Evolutionary conservation across 2,888 invertebrate species (phyloP).

Genomic region (Copidosoma aretas): DNA sequence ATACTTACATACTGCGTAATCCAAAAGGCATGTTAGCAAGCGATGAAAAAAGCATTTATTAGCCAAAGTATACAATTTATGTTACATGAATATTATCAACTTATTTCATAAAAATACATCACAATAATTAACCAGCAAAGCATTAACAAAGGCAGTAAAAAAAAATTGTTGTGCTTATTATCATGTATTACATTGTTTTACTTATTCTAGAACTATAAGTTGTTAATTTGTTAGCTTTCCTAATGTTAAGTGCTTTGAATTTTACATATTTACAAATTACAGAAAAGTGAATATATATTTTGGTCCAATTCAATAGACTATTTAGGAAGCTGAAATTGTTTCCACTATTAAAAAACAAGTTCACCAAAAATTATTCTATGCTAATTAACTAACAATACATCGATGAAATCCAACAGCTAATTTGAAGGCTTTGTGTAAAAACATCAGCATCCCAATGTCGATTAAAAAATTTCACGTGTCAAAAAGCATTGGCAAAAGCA

Average conservation of each 20-base stretch:
- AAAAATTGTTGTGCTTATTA: slow-evolving; percentile 23
- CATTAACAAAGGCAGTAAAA: slow-evolving; percentile 17
- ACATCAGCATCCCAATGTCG: not conserved
- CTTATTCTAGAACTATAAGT: slow-evolving; percentile 25
- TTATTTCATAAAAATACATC: slow-evolving; percentile 29
- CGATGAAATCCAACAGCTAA: too few species aligned
- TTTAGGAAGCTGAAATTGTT: too few species aligned
- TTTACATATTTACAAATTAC: too few species aligned
- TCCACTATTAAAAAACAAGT: too few species aligned
- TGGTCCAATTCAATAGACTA: too few species aligned
- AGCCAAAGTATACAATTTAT: slow-evolving; percentile 18
- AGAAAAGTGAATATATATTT: too few species aligned
- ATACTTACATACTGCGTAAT: slow-evolving; percentile 59
- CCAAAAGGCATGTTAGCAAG: slow-evolving; percentile 46
- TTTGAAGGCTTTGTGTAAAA: not conserved
- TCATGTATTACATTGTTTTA: slow-evolving; percentile 1
- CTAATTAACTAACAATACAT: too few species aligned
- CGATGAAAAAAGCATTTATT: slow-evolving; percentile 37
- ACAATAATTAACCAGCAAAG: slow-evolving; percentile 6
- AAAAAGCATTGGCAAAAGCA: slow-evolving; percentile 36
- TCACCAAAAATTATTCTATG: too few species aligned
- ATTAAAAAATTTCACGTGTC: not conserved
- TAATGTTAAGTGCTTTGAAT: slow-evolving; percentile 25
- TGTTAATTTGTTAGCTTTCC: slow-evolving; percentile 9
- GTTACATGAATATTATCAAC: slow-evolving; percentile 25